phyloP scores from a whole-genome alignment of 2,113 vertebrate genomes.

The Amphilophus citrinellus region DNA sequence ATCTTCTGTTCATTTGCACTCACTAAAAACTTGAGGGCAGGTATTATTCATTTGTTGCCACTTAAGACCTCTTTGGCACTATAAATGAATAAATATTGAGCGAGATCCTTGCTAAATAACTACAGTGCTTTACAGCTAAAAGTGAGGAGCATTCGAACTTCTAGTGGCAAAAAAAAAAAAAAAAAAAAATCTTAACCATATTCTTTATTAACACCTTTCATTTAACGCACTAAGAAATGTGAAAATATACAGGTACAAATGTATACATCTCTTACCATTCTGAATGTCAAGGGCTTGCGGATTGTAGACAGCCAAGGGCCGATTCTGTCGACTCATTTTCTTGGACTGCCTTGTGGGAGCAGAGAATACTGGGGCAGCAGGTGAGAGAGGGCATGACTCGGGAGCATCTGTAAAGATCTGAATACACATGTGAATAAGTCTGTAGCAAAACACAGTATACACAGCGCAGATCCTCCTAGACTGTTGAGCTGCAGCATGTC shows the following conservation, averaged over 20 bases:
- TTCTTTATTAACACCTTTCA: neutral
- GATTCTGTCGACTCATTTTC: constrained; percentile 88
- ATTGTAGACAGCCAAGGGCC: constrained; percentile 96
- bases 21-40: neutral
- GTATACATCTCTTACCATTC: constrained; percentile 84
- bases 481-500: constrained; percentile 39
- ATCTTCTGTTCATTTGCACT: neutral
- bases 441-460: constrained; percentile 1
- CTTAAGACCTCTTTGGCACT: neutral
- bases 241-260: constrained; percentile 12
- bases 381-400: constrained; percentile 80
- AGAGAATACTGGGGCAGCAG: constrained; percentile 80
- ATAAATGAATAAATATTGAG: constrained; percentile 1
- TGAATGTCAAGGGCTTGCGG: constrained; percentile 90
- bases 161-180: neutral
- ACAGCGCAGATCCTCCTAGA: constrained; percentile 13
- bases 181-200: neutral
- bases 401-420: constrained; percentile 96
- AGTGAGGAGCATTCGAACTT: neutral
- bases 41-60: constrained; percentile 6
- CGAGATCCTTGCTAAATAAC: neutral
- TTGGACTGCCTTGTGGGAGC: constrained; percentile 93
- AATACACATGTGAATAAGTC: constrained; percentile 69
- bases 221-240: constrained; percentile 3
- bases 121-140: neutral